Conservation (phyloP, 2,797 vertebrate species). For the Anomalospiza imberbis region DNA sequence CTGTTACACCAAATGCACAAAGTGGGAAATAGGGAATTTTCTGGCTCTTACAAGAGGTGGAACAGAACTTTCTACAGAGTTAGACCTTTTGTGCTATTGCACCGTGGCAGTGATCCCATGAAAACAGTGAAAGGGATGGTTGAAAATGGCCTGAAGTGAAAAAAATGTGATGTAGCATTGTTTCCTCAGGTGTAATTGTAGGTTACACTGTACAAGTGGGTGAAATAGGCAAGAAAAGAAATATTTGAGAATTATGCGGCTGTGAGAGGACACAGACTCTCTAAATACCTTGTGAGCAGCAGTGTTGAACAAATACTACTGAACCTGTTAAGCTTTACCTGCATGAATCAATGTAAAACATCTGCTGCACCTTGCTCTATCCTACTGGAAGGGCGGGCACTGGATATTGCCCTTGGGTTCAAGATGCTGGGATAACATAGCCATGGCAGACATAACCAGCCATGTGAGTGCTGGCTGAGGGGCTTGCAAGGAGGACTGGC, state of each 20-base stretch:
- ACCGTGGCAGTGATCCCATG: not conserved
- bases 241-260: not conserved
- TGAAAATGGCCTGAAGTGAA: not conserved
- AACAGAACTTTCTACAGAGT: accelerated
- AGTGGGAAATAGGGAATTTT: not conserved
- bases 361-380: not conserved
- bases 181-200: not conserved
- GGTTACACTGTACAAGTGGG: not conserved
- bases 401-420: not conserved
- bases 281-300: not conserved
- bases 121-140: not conserved
- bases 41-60: too few relatives aligned
- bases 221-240: not conserved
- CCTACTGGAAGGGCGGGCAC: not conserved
- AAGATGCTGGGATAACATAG: not conserved
- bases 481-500: not conserved
- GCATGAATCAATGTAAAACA: not conserved
- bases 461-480: not conserved
- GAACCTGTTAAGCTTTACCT: not conserved
- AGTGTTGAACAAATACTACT: not conserved
- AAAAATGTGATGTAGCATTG: accelerated
- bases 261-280: not conserved
- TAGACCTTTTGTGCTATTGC: not conserved
- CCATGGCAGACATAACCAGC: not conserved
- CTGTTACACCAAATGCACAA: not conserved